Conservation (phyloP, 1,140 invertebrate species). For the Acromyrmex charruanus region DNA sequence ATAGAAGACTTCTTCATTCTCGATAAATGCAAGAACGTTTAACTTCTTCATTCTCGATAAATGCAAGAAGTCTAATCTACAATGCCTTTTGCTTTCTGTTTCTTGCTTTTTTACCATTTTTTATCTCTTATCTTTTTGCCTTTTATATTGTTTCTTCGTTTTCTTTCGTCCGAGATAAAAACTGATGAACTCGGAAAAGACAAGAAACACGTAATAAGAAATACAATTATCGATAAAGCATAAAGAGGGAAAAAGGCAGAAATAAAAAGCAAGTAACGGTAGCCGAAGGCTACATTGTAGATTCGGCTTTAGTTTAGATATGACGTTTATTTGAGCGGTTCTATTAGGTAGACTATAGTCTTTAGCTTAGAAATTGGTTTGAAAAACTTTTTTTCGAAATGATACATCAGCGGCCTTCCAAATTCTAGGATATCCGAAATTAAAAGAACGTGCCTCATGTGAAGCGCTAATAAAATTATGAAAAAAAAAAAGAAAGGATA, state of each 20-base stretch:
- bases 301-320: slow-evolving; percentile 4
- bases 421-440: slow-evolving; percentile 66
- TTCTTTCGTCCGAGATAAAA: no score
- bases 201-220: no score
- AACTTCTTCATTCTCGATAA: not conserved
- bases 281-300: no score
- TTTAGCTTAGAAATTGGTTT: slow-evolving; percentile 52
- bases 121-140: no score
- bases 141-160: no score
- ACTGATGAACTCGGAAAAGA: no score
- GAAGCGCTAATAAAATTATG: slow-evolving; percentile 5
- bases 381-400: slow-evolving; percentile 46
- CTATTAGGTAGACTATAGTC: slow-evolving; percentile 35
- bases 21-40: no score
- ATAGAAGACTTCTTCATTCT: not conserved
- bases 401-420: slow-evolving; percentile 65
- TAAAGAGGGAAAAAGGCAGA: no score
- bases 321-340: slow-evolving; percentile 36
- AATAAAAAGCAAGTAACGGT: no score
- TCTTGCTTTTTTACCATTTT: no score
- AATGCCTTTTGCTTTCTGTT: no score
- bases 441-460: slow-evolving; percentile 56
- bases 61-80: slow-evolving; percentile 31
- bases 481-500: slow-evolving; percentile 34
- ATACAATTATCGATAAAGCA: no score